Evolutionary conservation across 2,113 vertebrate species (phyloP).

Genomic region (Toxotes chatareus): DNA sequence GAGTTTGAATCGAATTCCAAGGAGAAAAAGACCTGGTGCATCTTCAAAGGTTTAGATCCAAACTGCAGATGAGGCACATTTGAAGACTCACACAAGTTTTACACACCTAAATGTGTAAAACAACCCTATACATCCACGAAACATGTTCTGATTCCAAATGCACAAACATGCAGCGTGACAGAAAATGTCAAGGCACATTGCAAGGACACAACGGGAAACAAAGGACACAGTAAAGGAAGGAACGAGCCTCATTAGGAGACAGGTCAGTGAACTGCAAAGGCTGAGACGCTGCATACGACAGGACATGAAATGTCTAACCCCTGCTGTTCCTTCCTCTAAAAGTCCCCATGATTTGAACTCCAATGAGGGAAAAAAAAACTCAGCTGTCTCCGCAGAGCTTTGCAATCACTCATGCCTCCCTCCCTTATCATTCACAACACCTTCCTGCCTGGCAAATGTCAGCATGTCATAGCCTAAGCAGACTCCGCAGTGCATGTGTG

Average conservation of each 20-base stretch:
- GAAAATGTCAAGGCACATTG: constrained; percentile 7
- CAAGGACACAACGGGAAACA: constrained; percentile 12
- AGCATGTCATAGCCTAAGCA: constrained; percentile 46
- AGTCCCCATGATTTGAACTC: constrained; percentile 40
- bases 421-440: constrained; percentile 64
- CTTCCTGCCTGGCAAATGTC: constrained; percentile 66
- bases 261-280: constrained; percentile 25
- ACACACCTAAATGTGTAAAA: background rate
- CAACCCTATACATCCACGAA: background rate
- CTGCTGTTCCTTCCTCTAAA: constrained; percentile 33
- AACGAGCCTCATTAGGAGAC: constrained; percentile 34
- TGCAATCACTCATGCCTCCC: constrained; percentile 58
- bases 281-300: constrained; percentile 18
- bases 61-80: constrained; percentile 7
- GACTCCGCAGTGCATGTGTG: constrained; percentile 16
- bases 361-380: constrained; percentile 33
- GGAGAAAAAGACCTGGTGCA: too few species aligned
- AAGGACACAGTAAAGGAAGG: constrained; percentile 5
- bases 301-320: constrained; percentile 26
- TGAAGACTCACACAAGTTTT: background rate
- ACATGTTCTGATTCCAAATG: background rate
- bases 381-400: constrained; percentile 41
- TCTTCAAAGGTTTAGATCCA: background rate
- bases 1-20: background rate
- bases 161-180: constrained; percentile 1